These are phyloP conservation scores for Stratiomys singularior DNA, from an alignment of 2,888 invertebrate species.

Conservation along the genomic window DNA sequence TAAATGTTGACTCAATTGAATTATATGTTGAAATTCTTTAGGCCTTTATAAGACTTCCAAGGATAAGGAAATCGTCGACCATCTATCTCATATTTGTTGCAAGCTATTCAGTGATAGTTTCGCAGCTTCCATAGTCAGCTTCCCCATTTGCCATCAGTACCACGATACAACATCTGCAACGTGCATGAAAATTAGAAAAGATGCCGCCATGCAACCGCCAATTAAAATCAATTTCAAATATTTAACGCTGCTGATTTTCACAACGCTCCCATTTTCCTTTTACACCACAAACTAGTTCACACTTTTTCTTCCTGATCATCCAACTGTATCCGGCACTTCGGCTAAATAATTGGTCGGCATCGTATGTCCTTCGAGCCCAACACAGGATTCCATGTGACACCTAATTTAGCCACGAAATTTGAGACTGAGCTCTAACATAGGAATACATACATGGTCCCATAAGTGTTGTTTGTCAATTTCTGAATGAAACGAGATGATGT, in stretches of 20 bases:
- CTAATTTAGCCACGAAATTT: constrained; percentile 38
- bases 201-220: constrained; percentile 40
- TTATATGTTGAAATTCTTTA: no score
- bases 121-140: neutral
- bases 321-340: constrained; percentile 35
- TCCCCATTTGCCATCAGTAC: neutral
- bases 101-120: no score
- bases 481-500: no score
- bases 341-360: constrained; percentile 33
- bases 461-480: neutral
- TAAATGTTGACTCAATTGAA: no score
- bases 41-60: no score
- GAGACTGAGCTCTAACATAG: neutral
- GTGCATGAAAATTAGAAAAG: constrained; percentile 10
- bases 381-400: constrained; percentile 33
- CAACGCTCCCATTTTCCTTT: constrained; percentile 31
- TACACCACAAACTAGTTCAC: constrained; percentile 40
- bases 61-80: no score
- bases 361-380: constrained; percentile 5
- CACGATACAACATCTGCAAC: neutral
- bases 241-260: constrained; percentile 39
- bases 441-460: neutral
- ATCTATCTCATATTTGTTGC: no score
- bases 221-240: constrained; percentile 41
- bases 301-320: constrained; percentile 14